Evolutionary conservation across 2,113 vertebrate species (phyloP), one percentile per base, ranked within the genome.

Genomic region (Ovis canadensis): DNA sequence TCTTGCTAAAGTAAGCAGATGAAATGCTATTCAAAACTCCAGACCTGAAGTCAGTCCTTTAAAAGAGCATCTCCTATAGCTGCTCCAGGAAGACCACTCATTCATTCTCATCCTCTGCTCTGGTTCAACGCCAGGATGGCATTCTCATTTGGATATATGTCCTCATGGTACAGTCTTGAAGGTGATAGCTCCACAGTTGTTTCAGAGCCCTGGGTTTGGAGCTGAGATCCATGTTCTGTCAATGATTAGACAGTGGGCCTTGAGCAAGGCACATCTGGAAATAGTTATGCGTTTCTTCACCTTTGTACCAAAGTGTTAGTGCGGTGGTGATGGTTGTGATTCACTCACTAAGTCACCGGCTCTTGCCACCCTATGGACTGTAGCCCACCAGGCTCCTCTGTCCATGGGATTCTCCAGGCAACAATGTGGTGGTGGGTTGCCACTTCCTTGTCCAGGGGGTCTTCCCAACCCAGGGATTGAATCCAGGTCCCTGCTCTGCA

Each of bases 271-370:
- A 4, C 1, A 31, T 91, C 5, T 19, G 25, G 54, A 25, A 8
- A 43, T 0, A 86, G 40, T 16, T n/a, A 1, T 36, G 14, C 13
- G 27, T 89, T 43, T 59, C 40, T 86, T 92, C 84, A 14, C 77
- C 27, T 29, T 54, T 29, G 21, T 48, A 19, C 9, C 2, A 1
- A 17, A 14, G 50, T 40, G 11, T 25, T 60, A 23, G 62, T 40
- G 67, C 0, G 10, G 67, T 71, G 67, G 67, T 13, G 19, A 6
- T 5, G n/a, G n/a, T 13, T 1, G 1, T 12, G 5, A 19, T 3
- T 23, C n/a, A 19, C 15, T 9, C 16, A 5, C 64, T 67, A 5
- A 36, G 16, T 5, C 64, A 10, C n/a, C 1, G 67, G 11, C n/a
- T 40, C 67, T 71, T 11, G n/a, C n/a, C 4, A 6, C 17, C 9